A percentile compares a stretch with the other conserved stretches of the same genome.
Conservation (phyloP, 2,888 invertebrate species). For the Drosophila yooni region DNA sequence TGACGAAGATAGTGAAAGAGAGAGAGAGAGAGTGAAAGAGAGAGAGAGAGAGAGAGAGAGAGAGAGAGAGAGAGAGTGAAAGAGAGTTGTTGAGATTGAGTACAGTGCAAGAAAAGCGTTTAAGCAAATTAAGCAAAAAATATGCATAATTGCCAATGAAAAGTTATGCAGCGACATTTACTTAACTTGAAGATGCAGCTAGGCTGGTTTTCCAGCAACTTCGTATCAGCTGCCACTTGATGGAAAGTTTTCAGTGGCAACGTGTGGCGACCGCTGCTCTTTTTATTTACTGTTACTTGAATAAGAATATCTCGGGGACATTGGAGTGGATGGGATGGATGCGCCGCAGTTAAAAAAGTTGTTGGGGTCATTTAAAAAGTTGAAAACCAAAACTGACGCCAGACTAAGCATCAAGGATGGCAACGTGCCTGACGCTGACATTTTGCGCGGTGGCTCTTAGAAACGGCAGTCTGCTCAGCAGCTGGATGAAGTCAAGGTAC, state of each 20-base stretch:
- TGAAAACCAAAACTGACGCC: conserved; percentile 62
- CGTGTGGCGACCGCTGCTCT: conserved; percentile 21
- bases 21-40: background rate
- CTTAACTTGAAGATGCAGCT: conserved; percentile 39
- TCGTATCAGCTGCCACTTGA: conserved; percentile 50
- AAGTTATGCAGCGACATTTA: conserved; percentile 53
- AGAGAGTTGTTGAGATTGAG: background rate
- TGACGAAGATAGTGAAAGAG: background rate
- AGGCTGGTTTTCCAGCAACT: conserved; percentile 23
- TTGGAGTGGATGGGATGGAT: background rate
- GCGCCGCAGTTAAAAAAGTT: conserved; percentile 54
- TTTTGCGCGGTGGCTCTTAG: conserved; percentile 33
- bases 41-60: background rate
- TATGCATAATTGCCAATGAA: conserved; percentile 67
- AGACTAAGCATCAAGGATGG: conserved; percentile 51
- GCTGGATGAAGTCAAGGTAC: conserved; percentile 43
- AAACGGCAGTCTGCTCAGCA: conserved; percentile 49
- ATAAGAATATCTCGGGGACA: background rate
- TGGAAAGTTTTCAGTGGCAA: conserved; percentile 64
- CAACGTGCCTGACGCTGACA: conserved; percentile 56
- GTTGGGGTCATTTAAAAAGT: conserved; percentile 77
- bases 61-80: background rate
- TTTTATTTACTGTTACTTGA: background rate
- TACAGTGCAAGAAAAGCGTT: conserved; percentile 46
- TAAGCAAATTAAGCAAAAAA: conserved; percentile 65